Evolutionary conservation across 35 echinoderm and acorn worm species (phyloP).

Genomic region (Acanthaster planci): DNA sequence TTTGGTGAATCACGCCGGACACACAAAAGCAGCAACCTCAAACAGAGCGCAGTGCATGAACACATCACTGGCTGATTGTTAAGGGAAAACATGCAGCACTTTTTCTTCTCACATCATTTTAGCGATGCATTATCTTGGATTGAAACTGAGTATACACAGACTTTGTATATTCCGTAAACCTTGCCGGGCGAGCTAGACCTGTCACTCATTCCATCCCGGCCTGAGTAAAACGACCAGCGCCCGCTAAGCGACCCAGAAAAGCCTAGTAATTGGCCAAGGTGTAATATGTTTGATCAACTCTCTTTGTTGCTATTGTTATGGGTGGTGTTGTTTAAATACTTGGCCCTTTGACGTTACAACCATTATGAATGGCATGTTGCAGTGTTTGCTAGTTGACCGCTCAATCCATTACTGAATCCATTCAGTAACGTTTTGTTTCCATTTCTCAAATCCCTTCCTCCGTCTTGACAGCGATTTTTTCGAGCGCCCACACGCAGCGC

Average conservation of each 20-base stretch:
- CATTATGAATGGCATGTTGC: too few species aligned
- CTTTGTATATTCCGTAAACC: not conserved
- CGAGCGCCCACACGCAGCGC: too few species aligned
- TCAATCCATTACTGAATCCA: slow-evolving; percentile 7
- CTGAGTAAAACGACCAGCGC: not conserved
- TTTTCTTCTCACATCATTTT: too few species aligned
- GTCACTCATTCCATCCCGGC: not conserved
- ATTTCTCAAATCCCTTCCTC: not conserved
- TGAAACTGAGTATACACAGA: not conserved
- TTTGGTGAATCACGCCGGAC: not conserved
- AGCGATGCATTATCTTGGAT: too few species aligned
- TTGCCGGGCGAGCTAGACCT: not conserved
- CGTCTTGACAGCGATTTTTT: too few species aligned
- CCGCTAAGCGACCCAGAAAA: slow-evolving; percentile 4
- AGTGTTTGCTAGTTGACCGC: slow-evolving; percentile 7
- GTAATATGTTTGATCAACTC: slow-evolving; percentile 16
- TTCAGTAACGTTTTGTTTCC: not conserved
- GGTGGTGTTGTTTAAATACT: not conserved
- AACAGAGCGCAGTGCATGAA: not conserved
- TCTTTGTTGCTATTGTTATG: not conserved
- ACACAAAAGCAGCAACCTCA: not conserved
- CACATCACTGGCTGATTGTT: too few species aligned
- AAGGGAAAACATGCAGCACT: too few species aligned
- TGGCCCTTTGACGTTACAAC: too few species aligned
- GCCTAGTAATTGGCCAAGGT: not conserved